These are phyloP conservation scores for Silurus asotus DNA, from an alignment of 2,113 vertebrate genomes.

Conservation along the genomic window DNA sequence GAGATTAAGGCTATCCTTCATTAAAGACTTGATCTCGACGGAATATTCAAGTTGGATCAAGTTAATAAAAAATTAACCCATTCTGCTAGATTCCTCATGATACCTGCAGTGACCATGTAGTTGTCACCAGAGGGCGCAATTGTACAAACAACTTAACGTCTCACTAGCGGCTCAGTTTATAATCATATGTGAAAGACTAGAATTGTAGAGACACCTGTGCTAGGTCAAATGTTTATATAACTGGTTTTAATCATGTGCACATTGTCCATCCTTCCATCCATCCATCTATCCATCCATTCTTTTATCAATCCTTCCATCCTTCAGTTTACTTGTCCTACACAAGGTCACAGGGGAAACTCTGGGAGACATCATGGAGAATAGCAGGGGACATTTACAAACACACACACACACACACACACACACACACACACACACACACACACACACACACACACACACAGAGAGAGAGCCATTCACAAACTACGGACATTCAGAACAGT, in stretches of 20 bases:
- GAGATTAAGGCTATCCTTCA: neutral
- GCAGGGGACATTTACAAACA: too few species aligned
- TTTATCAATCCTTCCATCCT: too few species aligned
- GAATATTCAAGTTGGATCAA: neutral
- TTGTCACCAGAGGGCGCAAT: conserved; percentile 9
- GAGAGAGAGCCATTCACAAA: neutral
- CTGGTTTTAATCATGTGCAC: neutral
- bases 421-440: too few species aligned
- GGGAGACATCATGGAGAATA: too few species aligned
- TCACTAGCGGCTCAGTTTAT: neutral
- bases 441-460: neutral
- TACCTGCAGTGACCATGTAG: neutral
- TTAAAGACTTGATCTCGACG: neutral
- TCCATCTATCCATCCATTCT: too few species aligned
- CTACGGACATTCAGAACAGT: too few species aligned
- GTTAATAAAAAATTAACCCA: neutral
- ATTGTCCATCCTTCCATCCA: neutral
- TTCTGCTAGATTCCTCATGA: neutral
- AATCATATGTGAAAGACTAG: neutral
- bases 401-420: too few species aligned
- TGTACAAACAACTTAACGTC: neutral
- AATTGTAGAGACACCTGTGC: neutral
- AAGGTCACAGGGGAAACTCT: too few species aligned
- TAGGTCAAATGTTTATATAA: neutral
- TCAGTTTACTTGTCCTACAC: too few species aligned